Percentiles rank a stretch among this genome's conserved stretches.
These are phyloP conservation scores for Penaeus vannamei DNA, from an alignment of 1,140 invertebrate species.

Conservation along the genomic window DNA sequence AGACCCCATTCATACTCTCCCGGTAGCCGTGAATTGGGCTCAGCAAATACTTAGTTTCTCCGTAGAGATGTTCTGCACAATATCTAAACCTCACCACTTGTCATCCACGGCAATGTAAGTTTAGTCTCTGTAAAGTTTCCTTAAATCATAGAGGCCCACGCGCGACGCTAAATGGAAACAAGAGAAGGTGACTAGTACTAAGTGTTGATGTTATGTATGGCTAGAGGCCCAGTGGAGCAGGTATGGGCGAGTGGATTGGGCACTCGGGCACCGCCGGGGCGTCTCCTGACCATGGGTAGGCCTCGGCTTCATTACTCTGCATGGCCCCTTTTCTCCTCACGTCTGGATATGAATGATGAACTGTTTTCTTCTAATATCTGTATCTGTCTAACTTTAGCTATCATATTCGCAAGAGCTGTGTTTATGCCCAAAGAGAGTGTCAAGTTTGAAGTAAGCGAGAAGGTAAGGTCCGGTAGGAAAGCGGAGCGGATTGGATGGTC, in stretches of 20 bases:
- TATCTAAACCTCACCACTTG: not conserved
- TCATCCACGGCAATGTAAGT: not conserved
- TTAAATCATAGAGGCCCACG: too few relatives aligned
- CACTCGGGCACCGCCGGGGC: too few relatives aligned
- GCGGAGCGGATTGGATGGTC: not conserved
- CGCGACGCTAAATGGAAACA: too few relatives aligned
- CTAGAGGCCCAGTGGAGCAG: too few relatives aligned
- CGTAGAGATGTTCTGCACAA: constrained; percentile 12
- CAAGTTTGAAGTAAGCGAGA: constrained; percentile 34
- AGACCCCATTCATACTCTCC: too few relatives aligned
- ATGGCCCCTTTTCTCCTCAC: constrained; percentile 43
- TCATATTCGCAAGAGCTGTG: constrained; percentile 52
- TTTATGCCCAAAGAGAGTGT: constrained; percentile 46
- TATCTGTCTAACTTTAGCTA: constrained; percentile 36
- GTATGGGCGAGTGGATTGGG: too few relatives aligned
- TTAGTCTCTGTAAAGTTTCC: not conserved
- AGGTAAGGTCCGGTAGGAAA: constrained; percentile 35
- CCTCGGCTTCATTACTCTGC: constrained; percentile 30
- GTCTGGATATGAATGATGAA: constrained; percentile 35
- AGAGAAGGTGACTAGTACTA: too few relatives aligned
- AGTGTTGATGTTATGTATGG: too few relatives aligned
- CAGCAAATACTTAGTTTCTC: not conserved
- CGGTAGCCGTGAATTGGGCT: too few relatives aligned
- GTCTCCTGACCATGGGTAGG: too few relatives aligned
- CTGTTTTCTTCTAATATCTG: constrained; percentile 50